Evolutionary conservation across 1,140 invertebrate species (phyloP).

Genomic region (Drosophila nigromelanica): DNA sequence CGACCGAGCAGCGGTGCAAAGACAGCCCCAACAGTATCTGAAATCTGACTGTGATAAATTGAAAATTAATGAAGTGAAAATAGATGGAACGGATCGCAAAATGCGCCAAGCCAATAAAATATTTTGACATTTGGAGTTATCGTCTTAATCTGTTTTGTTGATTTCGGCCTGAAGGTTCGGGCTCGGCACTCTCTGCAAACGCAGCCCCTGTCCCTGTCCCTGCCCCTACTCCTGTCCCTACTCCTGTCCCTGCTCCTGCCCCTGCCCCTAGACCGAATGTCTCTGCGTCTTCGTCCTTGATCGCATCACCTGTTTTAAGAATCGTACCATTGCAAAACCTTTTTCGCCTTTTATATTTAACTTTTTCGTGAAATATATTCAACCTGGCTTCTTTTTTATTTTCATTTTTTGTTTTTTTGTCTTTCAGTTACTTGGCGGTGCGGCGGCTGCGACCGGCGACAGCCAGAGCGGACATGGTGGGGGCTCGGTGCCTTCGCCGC

Average conservation of each 20-base stretch:
- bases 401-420: slow-evolving; percentile 21
- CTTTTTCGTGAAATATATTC: slow-evolving; percentile 45
- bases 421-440: slow-evolving; percentile 62
- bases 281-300: slow-evolving; percentile 26
- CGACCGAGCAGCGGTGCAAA: slow-evolving; percentile 8
- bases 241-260: not conserved
- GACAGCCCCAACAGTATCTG: slow-evolving; percentile 58
- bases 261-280: not conserved
- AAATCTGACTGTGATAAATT: slow-evolving; percentile 84
- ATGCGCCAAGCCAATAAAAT: slow-evolving; percentile 84
- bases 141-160: slow-evolving; percentile 84
- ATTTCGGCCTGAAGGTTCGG: slow-evolving; percentile 59
- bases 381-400: slow-evolving; percentile 2
- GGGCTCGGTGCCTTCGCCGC: slow-evolving; percentile 75
- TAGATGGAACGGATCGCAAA: slow-evolving; percentile 84
- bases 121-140: slow-evolving; percentile 84
- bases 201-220: slow-evolving; percentile 11
- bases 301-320: slow-evolving; percentile 61
- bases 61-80: slow-evolving; percentile 84
- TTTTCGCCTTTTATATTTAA: slow-evolving; percentile 22
- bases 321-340: slow-evolving; percentile 38
- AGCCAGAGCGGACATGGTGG: slow-evolving; percentile 72
- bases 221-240: not conserved
- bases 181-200: slow-evolving; percentile 12
- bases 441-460: slow-evolving; percentile 52